Evolutionary conservation across 2,888 invertebrate genomes (phyloP), one percentile per base, ranked within the genome.

Genomic region (Pecten maximus): DNA sequence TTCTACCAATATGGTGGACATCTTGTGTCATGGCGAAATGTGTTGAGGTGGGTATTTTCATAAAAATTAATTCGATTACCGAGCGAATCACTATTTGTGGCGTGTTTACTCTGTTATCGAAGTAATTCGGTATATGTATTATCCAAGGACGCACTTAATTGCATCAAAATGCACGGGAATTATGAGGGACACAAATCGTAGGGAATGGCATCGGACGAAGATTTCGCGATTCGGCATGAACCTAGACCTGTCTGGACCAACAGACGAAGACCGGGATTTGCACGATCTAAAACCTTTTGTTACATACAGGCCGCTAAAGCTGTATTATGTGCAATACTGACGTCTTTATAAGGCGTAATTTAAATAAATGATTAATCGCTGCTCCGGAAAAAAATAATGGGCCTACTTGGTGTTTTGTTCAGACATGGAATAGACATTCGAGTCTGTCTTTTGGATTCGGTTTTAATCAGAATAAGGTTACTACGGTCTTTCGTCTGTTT

Each of bases 1-100:
- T 87, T 89, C 86, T 87, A 74, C 88, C 88, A 92, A 91, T 88
- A 92, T 92, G 91, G 91, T 92, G 87, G 89, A 90, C 89, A 88
- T 89, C 90, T 88, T 89, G 90, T 60, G 40, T 86, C 87, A 16
- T 88, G 88, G 50, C 86, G 74, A 50, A 89, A 88, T 87, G 44
- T 87, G 74, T 74, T 74, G 74, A 74, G 74, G 74, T 74, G 74
- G 74, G 74, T 74, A 74, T 74, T 74, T 74, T 74, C 74, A 74
- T 74, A 74, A 74, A 74, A 74, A 74, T 74, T 35, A 74, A 74
- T 74, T 74, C 74, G 74, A 74, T 74, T 74, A 35, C 74, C 74
- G 28, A 28, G 35, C 35, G 3, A 74, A 74, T 35, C 35, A 35
- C 28, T 35, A 74, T 74, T 6, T 28, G 3, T 10, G 35, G 12